A percentile compares a stretch with the other conserved stretches of the same genome.
phyloP scores from a whole-genome alignment of 2,113 vertebrate species.

The Apeltes quadracus region DNA sequence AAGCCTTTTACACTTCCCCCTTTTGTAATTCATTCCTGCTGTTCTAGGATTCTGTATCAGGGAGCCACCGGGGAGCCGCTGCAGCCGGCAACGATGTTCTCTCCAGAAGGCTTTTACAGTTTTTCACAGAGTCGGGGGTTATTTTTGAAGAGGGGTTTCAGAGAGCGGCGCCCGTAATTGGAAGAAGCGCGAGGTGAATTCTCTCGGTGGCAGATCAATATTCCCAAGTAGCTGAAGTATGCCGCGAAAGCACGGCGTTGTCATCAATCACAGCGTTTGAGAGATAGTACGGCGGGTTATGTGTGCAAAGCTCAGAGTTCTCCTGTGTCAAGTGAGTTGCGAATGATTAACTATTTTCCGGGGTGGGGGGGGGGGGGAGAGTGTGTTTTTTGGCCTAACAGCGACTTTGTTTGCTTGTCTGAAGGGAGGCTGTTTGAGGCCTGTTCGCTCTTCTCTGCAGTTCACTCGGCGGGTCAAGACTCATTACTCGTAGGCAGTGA shows the following conservation, averaged over 20 bases:
- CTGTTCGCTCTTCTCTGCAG: slow-evolving; percentile 27
- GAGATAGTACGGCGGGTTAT: background rate
- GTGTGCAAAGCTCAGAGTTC: slow-evolving; percentile 23
- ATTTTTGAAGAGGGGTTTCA: slow-evolving; percentile 55
- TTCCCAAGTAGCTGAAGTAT: slow-evolving; percentile 48
- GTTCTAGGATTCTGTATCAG: slow-evolving; percentile 42
- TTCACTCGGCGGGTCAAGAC: slow-evolving; percentile 57
- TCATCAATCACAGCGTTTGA: slow-evolving; percentile 38
- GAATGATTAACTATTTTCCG: slow-evolving; percentile 29
- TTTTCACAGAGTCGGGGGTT: slow-evolving; percentile 42
- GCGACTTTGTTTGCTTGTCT: slow-evolving; percentile 38
- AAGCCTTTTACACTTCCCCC: slow-evolving; percentile 31
- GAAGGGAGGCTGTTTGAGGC: slow-evolving; percentile 23
- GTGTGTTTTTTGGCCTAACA: background rate
- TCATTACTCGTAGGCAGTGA: slow-evolving; percentile 52
- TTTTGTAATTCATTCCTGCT: slow-evolving; percentile 46
- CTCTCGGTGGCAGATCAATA: slow-evolving; percentile 64
- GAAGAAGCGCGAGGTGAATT: slow-evolving; percentile 63
- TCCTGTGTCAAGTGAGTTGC: slow-evolving; percentile 34
- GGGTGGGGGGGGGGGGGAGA: no score
- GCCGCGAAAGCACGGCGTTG: slow-evolving; percentile 36
- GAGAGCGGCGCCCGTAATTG: slow-evolving; percentile 62
- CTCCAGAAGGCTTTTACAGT: slow-evolving; percentile 45
- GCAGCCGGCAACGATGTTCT: slow-evolving; percentile 55
- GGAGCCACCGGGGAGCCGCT: slow-evolving; percentile 42